Base-by-base conservation (phyloP, 2,113 vertebrate genomes). In the Gymnorhina tibicen region DNA sequence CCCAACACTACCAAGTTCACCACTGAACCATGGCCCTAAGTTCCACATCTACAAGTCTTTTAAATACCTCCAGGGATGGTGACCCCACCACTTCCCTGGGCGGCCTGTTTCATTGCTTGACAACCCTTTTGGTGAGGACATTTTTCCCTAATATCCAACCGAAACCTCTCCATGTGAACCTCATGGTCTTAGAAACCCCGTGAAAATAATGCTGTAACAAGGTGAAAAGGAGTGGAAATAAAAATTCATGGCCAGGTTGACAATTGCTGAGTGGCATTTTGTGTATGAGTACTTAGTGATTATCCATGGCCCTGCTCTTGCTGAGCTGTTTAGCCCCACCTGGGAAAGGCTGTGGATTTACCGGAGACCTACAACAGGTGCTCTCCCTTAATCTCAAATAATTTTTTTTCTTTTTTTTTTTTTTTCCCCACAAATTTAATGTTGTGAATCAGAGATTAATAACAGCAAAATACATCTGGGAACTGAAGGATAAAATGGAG, bases 301-400 rank as follows among this genome's bases (percentile, higher is more conserved):
- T 46, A n/a, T 6, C 37, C 44, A 11, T 0, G 2, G 49, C 18
- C 27, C 21, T 52, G 16, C 13, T 74, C 16, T 58, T 58, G 49
- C 10, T 4, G 0, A 32, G 52, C 16, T 9, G 24, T 58, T 69
- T 46, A 50, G 73, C 16, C 3, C 21, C 30, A 30, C 5, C 28
- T 55, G 14, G 41, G 16, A 66, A 75, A 62, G 66, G 13, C 17
- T 1, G 1, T 41, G 47, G 30, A 21, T 49, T 55, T 63, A 4
- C 10, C 5, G 20, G 7, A 44, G 30, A 23, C 8, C 37, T 37
- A 35, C 7, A 47, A 37, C 7, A 42, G 30, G 16, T 0, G 1
- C 8, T 41, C 30, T 67, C 47, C 35, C 27, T 81, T 75, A 76
- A 82, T 49, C 18, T 14, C 10, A 18, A 10, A 22, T 17, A 3